Conservation (phyloP, 2,113 vertebrate genomes). For the Micronycteris hirsuta region DNA sequence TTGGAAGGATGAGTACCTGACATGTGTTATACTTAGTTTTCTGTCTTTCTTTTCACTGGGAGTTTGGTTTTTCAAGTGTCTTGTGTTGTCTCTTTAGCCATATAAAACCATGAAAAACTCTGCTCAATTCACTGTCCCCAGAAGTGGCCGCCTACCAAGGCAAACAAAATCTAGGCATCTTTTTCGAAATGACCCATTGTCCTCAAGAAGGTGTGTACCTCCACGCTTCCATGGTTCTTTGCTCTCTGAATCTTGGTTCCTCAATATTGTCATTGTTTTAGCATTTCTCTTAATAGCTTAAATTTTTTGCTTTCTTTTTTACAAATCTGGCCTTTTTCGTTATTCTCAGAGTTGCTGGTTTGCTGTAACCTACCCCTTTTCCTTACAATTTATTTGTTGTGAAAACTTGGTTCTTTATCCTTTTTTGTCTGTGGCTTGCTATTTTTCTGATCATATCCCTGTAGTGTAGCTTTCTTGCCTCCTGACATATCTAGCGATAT, state of each 20-base stretch:
- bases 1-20: neutral
- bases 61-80: neutral
- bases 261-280: neutral
- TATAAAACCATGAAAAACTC: neutral
- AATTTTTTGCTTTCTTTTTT: neutral
- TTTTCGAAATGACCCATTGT: neutral
- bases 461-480: neutral
- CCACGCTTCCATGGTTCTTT: neutral
- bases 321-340: neutral
- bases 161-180: neutral
- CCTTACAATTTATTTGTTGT: neutral
- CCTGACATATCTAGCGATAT: neutral
- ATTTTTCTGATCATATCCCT: neutral
- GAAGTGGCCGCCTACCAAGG: neutral
- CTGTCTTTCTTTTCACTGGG: no score
- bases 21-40: neutral
- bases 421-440: neutral
- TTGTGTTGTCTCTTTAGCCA: neutral
- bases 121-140: neutral
- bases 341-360: neutral
- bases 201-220: neutral
- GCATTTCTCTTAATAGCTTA: neutral
- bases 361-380: neutral
- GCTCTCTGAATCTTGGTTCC: neutral
- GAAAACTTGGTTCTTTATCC: neutral